Conservation (phyloP, 35 echinoderm and acorn worm species). For the Lytechinus variegatus region DNA sequence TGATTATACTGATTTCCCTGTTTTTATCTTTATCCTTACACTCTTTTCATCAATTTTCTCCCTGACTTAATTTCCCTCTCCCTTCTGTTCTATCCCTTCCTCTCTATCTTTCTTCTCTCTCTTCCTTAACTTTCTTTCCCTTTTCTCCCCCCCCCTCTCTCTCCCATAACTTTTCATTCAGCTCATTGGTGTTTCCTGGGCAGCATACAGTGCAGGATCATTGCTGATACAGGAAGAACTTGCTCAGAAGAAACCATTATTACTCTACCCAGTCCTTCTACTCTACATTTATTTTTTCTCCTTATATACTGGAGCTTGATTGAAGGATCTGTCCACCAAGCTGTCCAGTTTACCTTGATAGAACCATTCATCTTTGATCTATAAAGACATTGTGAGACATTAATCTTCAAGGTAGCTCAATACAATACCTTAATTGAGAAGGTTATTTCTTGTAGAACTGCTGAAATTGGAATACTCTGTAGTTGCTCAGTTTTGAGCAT, state of each 20-base stretch:
- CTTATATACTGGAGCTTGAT: conserved; percentile 89
- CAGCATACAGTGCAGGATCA: conserved; percentile 95
- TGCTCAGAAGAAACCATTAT: conserved; percentile 84
- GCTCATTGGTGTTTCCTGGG: conserved; percentile 85
- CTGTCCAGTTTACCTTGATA: background rate
- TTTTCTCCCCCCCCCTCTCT: background rate
- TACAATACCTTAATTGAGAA: background rate
- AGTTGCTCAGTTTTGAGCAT: background rate
- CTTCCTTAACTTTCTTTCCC: too few species aligned
- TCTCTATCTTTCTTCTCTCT: too few species aligned
- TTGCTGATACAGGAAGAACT: conserved; percentile 90
- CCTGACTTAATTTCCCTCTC: too few species aligned
- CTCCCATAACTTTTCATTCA: conserved; percentile 31
- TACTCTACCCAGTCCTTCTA: conserved; percentile 93
- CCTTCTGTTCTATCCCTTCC: too few species aligned
- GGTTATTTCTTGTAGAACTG: background rate
- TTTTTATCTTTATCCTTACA: too few species aligned
- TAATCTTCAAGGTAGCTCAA: too few species aligned
- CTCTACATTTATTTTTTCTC: conserved; percentile 99
- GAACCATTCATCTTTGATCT: background rate
- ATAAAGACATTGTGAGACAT: background rate
- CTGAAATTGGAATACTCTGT: background rate
- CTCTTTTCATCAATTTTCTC: too few species aligned
- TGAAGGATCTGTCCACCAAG: background rate
- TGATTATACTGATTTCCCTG: too few species aligned